phyloP scores from a whole-genome alignment of 1,140 invertebrate species.

The Caerostris darwini region DNA sequence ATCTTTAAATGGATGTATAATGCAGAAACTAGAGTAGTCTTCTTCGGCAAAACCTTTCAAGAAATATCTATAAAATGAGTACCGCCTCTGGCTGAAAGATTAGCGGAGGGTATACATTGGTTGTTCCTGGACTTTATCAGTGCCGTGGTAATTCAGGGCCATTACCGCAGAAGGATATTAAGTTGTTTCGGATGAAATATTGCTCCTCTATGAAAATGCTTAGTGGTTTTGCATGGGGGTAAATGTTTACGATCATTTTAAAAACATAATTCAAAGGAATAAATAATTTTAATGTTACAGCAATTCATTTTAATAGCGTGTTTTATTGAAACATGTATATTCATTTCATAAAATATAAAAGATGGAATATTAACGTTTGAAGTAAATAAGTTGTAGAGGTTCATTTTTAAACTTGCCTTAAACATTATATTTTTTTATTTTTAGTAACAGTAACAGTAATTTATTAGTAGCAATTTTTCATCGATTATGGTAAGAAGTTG shows the following conservation, averaged over 20 bases:
- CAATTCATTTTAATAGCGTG: too few relatives aligned
- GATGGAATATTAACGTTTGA: too few relatives aligned
- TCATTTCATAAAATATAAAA: too few relatives aligned
- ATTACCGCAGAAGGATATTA: neutral
- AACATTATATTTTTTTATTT: too few relatives aligned
- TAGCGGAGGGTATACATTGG: neutral
- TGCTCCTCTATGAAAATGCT: neutral
- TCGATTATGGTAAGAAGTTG: too few relatives aligned
- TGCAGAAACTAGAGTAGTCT: neutral
- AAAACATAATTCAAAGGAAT: neutral
- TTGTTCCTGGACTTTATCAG: neutral
- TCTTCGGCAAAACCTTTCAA: conserved; percentile 31
- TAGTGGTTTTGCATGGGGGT: neutral
- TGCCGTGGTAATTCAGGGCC: neutral
- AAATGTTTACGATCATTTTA: neutral
- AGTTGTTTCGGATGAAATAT: neutral
- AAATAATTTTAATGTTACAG: too few relatives aligned
- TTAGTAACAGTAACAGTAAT: too few relatives aligned
- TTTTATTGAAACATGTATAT: too few relatives aligned
- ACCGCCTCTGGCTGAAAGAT: conserved; percentile 23
- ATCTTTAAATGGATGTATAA: conserved; percentile 23
- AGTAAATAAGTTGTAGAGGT: too few relatives aligned
- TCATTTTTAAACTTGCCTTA: too few relatives aligned
- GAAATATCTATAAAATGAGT: conserved; percentile 29
- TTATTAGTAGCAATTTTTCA: too few relatives aligned